Percentiles rank a stretch among this genome's conserved stretches.
Evolutionary conservation across 2,113 vertebrate species (phyloP).

Genomic region (Hemichromis elongatus): DNA sequence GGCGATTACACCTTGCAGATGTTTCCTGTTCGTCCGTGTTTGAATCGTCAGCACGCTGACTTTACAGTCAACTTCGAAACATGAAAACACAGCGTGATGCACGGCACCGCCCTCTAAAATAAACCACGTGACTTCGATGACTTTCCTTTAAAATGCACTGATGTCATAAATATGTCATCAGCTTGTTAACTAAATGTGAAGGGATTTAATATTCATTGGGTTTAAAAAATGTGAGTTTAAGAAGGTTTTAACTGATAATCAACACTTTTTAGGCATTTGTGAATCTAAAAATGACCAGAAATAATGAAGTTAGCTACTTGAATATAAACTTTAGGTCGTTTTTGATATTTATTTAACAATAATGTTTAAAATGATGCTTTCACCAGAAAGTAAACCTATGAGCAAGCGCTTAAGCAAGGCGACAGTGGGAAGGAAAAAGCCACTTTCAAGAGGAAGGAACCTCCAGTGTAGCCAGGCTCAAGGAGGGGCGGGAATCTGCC

Average conservation of each 20-base stretch:
- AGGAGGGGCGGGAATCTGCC: neutral
- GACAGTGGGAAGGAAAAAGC: neutral
- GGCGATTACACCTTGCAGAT: neutral
- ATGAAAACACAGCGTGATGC: neutral
- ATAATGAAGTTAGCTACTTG: neutral
- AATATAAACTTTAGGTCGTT: neutral
- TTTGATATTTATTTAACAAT: neutral
- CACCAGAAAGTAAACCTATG: neutral
- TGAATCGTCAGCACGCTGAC: neutral
- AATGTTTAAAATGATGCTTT: neutral
- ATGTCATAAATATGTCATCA: neutral
- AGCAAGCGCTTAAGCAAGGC: neutral
- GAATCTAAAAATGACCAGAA: neutral
- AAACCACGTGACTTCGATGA: neutral
- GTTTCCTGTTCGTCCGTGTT: neutral
- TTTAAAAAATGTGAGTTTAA: neutral
- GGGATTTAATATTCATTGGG: neutral
- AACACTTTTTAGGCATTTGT: neutral
- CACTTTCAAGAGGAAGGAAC: accelerated
- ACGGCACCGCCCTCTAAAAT: accelerated
- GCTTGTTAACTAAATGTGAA: neutral
- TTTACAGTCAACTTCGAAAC: neutral
- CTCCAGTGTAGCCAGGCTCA: neutral
- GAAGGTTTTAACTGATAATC: too few relatives aligned
- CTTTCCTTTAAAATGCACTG: neutral